A percentile compares a stretch with the other conserved stretches of the same genome.
Evolutionary conservation across 2,797 vertebrate species (phyloP).

Genomic region (Cygnus olor): DNA sequence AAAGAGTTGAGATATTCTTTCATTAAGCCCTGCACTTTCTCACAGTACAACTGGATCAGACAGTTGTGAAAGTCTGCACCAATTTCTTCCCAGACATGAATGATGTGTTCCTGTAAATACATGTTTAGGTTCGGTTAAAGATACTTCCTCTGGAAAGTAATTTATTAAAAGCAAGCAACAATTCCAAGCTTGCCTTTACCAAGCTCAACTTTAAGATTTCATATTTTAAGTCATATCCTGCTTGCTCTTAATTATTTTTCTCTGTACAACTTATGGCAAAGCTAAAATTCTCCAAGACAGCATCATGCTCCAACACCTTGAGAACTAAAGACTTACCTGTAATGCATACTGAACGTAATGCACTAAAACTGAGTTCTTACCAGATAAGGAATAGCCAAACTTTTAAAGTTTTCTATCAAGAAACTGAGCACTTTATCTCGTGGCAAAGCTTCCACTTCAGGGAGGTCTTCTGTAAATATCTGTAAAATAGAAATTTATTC

Average conservation of each 20-base stretch:
- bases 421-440: slow-evolving; percentile 90
- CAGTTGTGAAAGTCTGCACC: slow-evolving; percentile 94
- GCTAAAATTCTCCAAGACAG: background rate
- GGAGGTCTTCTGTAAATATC: slow-evolving; percentile 98
- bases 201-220: background rate
- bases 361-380: slow-evolving; percentile 63
- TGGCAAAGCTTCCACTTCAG: slow-evolving; percentile 94
- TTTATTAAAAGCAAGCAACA: background rate
- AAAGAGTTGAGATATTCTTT: slow-evolving; percentile 92
- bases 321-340: background rate
- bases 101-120: slow-evolving; percentile 88
- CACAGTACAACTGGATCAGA: slow-evolving; percentile 95
- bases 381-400: slow-evolving; percentile 93
- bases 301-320: background rate
- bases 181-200: background rate
- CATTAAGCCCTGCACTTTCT: slow-evolving; percentile 95
- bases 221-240: background rate
- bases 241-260: background rate
- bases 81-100: slow-evolving; percentile 91
- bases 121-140: background rate
- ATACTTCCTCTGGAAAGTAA: background rate
- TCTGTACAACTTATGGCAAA: background rate
- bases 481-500: slow-evolving; percentile 70
- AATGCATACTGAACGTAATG: background rate
- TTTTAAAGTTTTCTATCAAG: slow-evolving; percentile 92